A percentile compares a stretch with the other conserved stretches of the same genome.
phyloP scores from a whole-genome alignment of 2,888 invertebrate species.

The Melinaea menophilus region DNA sequence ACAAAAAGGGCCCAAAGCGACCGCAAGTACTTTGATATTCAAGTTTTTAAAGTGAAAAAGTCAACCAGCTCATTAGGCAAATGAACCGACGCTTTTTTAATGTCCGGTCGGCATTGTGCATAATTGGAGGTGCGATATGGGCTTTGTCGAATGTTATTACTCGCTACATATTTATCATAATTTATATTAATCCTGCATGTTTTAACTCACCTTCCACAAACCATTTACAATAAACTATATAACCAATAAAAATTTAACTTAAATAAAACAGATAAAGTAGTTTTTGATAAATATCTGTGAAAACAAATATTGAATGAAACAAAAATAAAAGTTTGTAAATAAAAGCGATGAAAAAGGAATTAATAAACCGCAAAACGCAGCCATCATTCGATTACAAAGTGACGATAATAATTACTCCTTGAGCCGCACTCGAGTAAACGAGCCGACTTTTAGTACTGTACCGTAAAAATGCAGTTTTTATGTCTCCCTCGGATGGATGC shows the following conservation, averaged over 20 bases:
- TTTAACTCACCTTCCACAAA: too few relatives aligned
- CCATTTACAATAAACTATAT: too few relatives aligned
- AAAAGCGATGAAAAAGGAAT: not conserved
- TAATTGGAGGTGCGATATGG: not conserved
- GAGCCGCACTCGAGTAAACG: conserved; percentile 41
- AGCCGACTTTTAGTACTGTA: conserved; percentile 45
- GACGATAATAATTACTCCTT: conserved; percentile 22
- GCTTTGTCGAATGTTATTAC: not conserved
- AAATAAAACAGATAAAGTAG: too few relatives aligned
- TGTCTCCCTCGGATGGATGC: conserved; percentile 45
- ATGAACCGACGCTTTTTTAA: conserved; percentile 15
- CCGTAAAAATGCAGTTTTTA: conserved; percentile 62
- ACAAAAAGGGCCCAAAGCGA: conserved; percentile 14
- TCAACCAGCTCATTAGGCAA: conserved; percentile 21
- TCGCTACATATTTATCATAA: too few relatives aligned
- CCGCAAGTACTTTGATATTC: conserved; percentile 15
- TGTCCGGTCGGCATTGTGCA: not conserved
- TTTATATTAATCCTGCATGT: too few relatives aligned
- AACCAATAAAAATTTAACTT: too few relatives aligned
- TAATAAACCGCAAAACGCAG: not conserved
- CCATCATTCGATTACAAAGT: conserved; percentile 18
- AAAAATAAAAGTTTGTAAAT: not conserved
- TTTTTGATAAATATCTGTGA: too few relatives aligned
- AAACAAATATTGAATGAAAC: too few relatives aligned
- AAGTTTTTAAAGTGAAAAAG: conserved; percentile 17